Evolutionary conservation across 2,113 vertebrate species (phyloP), one percentile per base, ranked within the genome.

Genomic region (Protobothrops mucrosquamatus): DNA sequence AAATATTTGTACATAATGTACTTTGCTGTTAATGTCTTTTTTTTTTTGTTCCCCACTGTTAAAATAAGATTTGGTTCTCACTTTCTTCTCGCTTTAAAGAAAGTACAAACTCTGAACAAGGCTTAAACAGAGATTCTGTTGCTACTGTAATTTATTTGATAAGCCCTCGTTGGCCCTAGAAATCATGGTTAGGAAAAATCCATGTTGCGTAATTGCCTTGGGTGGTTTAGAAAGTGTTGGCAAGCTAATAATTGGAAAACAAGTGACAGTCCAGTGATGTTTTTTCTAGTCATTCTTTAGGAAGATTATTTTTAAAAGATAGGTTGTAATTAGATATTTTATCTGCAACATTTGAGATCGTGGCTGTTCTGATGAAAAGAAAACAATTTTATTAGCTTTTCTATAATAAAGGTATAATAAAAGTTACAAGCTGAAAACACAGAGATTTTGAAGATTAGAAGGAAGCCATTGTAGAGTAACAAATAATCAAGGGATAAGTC

Each of bases 121-220:
- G 74, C 26, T 29, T 48, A 85, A 91, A n/a, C 54, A 48, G 54
- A 46, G 39, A 46, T n/a, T 46, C 15, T 23, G 46, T 85, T 46
- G 22, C 3, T 3, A 2, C 24, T 7, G 57, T 91, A 74, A 48
- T 34, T 22, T 15, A 87, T 87, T 93, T 88, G 56, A 93, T 64
- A 24, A 61, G 24, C 26, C 51, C n/a, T 91, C 11, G 9, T 20
- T 11, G 2, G 14, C 0, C 61, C 0, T 0, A 51, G 2, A 61
- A 8, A 0, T 1, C 43, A 1, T 52, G 15, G 8, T 90, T 93
- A 94, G 92, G 39, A 1, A 14, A 59, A 22, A 1, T 0, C 87
- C 88, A 54, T 3, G 46, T 51, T n/a, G 92, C 89, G 89, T 90
- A 85, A n/a, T 85, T 59, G 91, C 0, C 4, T 89, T 18, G 0